Evolutionary conservation across 2,113 vertebrate genomes (phyloP).

Genomic region (Dicaeum eximium): DNA sequence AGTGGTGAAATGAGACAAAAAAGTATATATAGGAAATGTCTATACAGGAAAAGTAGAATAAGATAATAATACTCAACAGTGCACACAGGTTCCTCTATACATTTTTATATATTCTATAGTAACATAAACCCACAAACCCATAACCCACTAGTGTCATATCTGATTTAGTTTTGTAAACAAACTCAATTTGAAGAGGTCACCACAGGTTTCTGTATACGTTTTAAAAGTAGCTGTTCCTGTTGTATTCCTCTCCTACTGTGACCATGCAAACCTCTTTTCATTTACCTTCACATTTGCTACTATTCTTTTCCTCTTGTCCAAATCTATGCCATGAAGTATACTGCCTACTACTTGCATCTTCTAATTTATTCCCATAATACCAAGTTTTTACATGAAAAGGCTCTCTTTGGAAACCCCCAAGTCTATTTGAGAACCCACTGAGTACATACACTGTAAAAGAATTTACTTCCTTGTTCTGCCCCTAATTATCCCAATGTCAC

Average conservation of each 20-base stretch:
- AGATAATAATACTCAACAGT: neutral
- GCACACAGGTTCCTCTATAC: neutral
- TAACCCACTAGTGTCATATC: neutral
- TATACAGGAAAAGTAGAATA: neutral
- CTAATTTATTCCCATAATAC: neutral
- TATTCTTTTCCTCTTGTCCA: neutral
- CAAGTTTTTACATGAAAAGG: neutral
- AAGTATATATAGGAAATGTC: neutral
- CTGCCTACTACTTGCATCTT: neutral
- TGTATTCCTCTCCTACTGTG: neutral
- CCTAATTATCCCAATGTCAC: neutral
- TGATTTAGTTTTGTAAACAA: neutral
- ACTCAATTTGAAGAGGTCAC: neutral
- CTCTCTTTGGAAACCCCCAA: neutral
- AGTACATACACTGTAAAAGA: neutral
- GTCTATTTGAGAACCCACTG: neutral
- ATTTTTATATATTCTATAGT: neutral
- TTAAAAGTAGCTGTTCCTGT: neutral
- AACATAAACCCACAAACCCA: neutral
- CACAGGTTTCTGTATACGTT: neutral
- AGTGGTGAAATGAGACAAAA: neutral
- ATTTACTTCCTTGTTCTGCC: neutral
- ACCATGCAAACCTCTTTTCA: neutral
- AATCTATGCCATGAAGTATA: neutral
- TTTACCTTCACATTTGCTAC: neutral